Evolutionary conservation across 2,888 invertebrate species (phyloP).

Genomic region (Pristionchus fissidentatus): DNA sequence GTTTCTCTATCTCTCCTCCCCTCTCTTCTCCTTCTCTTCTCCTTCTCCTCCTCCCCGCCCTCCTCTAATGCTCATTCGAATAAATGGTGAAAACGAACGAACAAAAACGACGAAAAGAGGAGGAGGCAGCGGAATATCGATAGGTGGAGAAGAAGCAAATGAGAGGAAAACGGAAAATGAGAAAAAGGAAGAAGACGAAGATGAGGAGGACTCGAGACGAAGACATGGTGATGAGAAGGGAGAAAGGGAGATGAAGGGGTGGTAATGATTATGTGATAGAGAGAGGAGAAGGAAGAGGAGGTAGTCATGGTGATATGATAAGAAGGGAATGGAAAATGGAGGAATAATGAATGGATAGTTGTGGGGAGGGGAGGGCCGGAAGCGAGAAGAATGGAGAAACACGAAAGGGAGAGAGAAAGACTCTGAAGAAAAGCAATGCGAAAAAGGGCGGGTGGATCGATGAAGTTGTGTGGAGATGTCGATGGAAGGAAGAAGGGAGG

Average conservation of each 20-base stretch:
- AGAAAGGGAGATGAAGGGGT: constrained; percentile 1
- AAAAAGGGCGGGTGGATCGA: constrained; percentile 42
- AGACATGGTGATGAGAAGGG: background rate
- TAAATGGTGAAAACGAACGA: constrained; percentile 51
- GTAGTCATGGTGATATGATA: constrained; percentile 47
- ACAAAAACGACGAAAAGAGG: constrained; percentile 39
- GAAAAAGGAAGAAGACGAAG: constrained; percentile 35
- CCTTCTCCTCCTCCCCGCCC: background rate
- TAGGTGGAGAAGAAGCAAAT: constrained; percentile 15
- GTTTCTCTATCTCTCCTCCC: background rate
- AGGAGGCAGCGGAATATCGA: constrained; percentile 7
- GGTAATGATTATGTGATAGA: constrained; percentile 35
- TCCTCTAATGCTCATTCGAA: background rate
- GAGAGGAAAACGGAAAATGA: constrained; percentile 38
- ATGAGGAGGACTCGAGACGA: background rate
- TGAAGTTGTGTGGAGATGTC: constrained; percentile 28
- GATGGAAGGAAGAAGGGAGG: constrained; percentile 9
- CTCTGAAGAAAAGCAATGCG: constrained; percentile 48
- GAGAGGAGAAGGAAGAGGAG: constrained; percentile 25
- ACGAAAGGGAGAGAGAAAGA: constrained; percentile 50
- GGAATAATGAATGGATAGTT: constrained; percentile 37
- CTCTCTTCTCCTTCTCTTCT: constrained; percentile 15
- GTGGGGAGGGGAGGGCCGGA: background rate
- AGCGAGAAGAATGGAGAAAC: constrained; percentile 33
- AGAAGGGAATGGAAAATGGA: constrained; percentile 50